Evolutionary conservation across 1,140 invertebrate species (phyloP).

Genomic region (Akabosia matsudoensis): DNA sequence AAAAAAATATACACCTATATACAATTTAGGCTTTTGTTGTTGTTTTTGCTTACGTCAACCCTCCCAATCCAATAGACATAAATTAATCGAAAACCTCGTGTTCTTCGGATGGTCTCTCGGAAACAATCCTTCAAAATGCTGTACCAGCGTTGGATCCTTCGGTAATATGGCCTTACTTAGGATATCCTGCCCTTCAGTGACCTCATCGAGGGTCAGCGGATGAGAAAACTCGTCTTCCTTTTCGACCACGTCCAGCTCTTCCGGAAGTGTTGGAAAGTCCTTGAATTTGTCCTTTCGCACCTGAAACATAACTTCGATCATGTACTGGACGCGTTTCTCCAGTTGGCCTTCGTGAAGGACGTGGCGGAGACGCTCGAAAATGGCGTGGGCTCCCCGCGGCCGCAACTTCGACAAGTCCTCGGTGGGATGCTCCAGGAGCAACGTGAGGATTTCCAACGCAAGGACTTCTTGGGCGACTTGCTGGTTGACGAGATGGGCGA

Average conservation of each 20-base stretch:
- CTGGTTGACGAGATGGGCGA: slow-evolving; percentile 97
- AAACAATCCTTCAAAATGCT: slow-evolving; percentile 81
- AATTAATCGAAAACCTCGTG: slow-evolving; percentile 97
- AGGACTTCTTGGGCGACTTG: slow-evolving; percentile 95
- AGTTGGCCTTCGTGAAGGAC: slow-evolving; percentile 90
- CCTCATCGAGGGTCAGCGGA: slow-evolving; percentile 82
- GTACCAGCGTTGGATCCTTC: slow-evolving; percentile 49
- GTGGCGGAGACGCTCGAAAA: slow-evolving; percentile 92
- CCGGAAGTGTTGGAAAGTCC: slow-evolving; percentile 80
- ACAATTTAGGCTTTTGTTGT: slow-evolving; percentile 13
- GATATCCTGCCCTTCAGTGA: slow-evolving; percentile 75
- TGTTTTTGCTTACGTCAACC: slow-evolving; percentile 73
- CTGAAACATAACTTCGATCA: slow-evolving; percentile 95
- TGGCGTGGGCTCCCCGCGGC: slow-evolving; percentile 86
- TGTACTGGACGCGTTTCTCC: slow-evolving; percentile 89
- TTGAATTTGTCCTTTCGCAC: slow-evolving; percentile 95
- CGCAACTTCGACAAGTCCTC: slow-evolving; percentile 96
- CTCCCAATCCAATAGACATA: slow-evolving; percentile 97
- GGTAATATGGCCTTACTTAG: slow-evolving; percentile 71
- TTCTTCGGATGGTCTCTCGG: slow-evolving; percentile 94
- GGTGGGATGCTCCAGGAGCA: slow-evolving; percentile 89
- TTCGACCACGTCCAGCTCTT: slow-evolving; percentile 91
- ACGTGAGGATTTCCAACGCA: slow-evolving; percentile 88
- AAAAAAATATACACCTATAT: slow-evolving; percentile 16
- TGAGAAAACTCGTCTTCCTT: slow-evolving; percentile 98